phyloP scores from a whole-genome alignment of 1,140 invertebrate genomes.

The Trichomalopsis sarcophagae region DNA sequence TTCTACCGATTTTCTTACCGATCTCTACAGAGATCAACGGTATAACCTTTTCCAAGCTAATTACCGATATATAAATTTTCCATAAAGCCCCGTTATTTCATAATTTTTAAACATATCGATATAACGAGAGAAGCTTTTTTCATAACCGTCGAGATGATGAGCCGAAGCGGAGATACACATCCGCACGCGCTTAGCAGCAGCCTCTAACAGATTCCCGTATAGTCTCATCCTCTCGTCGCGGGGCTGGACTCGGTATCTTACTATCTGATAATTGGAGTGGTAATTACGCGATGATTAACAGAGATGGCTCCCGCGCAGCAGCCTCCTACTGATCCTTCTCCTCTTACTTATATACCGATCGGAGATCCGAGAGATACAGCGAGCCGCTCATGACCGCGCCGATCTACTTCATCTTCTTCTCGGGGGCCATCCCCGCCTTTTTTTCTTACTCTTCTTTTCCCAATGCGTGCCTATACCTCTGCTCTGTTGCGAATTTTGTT shows the following conservation, averaged over 20 bases:
- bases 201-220: constrained; percentile 65
- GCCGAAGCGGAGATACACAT: constrained; percentile 1
- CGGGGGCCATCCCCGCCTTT: neutral
- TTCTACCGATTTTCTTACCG: too few relatives aligned
- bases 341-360: constrained; percentile 54
- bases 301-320: constrained; percentile 71
- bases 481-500: neutral
- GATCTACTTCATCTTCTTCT: constrained; percentile 14
- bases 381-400: constrained; percentile 48
- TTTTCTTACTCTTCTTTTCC: constrained; percentile 1
- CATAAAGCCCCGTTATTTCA: too few relatives aligned
- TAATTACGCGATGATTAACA: constrained; percentile 75
- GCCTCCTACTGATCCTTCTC: constrained; percentile 61
- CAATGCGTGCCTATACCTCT: neutral
- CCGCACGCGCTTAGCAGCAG: constrained; percentile 7
- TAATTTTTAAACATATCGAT: neutral
- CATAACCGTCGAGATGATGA: constrained; percentile 11
- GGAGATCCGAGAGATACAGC: constrained; percentile 63
- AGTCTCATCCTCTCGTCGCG: neutral
- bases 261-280: constrained; percentile 73
- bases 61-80: too few relatives aligned
- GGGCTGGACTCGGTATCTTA: constrained; percentile 63
- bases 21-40: too few relatives aligned
- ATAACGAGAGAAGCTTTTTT: neutral
- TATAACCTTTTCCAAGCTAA: too few relatives aligned